Evolutionary conservation across 2,888 invertebrate genomes (phyloP).

Genomic region (Dastarcus helophoroides): DNA sequence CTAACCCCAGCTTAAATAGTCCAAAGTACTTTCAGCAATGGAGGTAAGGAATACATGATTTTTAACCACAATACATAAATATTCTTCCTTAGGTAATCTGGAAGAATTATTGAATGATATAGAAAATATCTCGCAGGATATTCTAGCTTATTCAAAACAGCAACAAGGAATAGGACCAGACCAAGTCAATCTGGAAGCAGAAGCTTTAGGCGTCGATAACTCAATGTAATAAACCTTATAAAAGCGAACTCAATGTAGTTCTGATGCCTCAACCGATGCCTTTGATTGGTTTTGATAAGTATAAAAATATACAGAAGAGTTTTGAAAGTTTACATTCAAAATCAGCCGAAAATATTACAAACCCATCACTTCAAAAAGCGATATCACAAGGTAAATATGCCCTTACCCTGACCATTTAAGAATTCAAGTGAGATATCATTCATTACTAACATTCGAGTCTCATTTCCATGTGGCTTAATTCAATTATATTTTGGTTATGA

Average conservation of each 20-base stretch:
- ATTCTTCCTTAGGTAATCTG: constrained; percentile 42
- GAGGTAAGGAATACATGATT: constrained; percentile 7
- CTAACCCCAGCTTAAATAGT: too few relatives aligned
- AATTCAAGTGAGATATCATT: too few relatives aligned
- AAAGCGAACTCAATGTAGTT: constrained; percentile 36
- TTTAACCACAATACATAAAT: neutral
- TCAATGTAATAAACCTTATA: constrained; percentile 26
- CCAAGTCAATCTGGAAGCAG: neutral
- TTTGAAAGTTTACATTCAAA: constrained; percentile 28
- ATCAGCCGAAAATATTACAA: too few relatives aligned
- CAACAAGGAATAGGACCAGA: constrained; percentile 9
- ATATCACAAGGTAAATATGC: too few relatives aligned
- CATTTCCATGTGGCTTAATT: too few relatives aligned
- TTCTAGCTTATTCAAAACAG: constrained; percentile 21
- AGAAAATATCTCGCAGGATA: constrained; percentile 44
- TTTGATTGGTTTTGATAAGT: constrained; percentile 35
- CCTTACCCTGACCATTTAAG: too few relatives aligned
- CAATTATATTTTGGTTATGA: too few relatives aligned
- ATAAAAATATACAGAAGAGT: constrained; percentile 31
- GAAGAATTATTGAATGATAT: constrained; percentile 59
- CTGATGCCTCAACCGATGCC: constrained; percentile 38
- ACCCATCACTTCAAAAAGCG: too few relatives aligned
- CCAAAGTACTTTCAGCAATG: constrained; percentile 11
- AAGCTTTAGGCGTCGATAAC: neutral
- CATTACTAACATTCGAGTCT: too few relatives aligned